Base-by-base conservation (phyloP, 2,113 vertebrate genomes). In the Pelecanoides urinatrix region DNA sequence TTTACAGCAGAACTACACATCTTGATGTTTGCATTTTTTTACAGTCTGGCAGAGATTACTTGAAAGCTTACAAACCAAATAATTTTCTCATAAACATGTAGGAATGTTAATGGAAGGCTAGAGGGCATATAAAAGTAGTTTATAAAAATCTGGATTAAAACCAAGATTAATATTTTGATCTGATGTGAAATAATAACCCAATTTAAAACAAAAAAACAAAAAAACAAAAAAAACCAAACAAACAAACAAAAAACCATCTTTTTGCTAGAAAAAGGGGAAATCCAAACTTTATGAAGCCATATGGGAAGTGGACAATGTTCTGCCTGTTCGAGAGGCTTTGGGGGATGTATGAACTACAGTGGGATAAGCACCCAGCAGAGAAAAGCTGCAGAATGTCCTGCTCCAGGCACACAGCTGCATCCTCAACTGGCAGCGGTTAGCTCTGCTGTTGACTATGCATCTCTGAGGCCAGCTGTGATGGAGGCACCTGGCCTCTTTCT, bases 171-270 rank as follows among this genome's bases (percentile, higher is more conserved):
- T 61, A 25, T 85, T 86, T 88, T 90, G 14, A 55, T 75, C 26
- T 55, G 25, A 36, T 78, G 22, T 59, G n/a, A 38, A 82, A 50
- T 30, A 59, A 53, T 38, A 70, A 47, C 4, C 3, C 13, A 34
- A 13, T 45, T 63, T 10, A 17, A 23, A 53, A 61, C 21, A 29
- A 14, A 40, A 44, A 32, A 56, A 23, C 7, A 4, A 3, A 4
- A 6, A 25, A 2, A 22, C 0, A 7, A 4, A 4, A 4, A 7
- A 25, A 2, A 40, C 38, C n/a, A 23, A 53, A 61, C 21, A 29
- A 14, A 40, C 36, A 32, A 56, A 23, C 7, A 4, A 3, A 4
- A 6, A 25, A 2, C 18, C n/a, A n/a, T n/a, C 4, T 36, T 71
- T 53, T 50, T 89, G 15, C 26, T 42, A 52, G 15, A 63, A 72